phyloP scores from a whole-genome alignment of 2,113 vertebrate species.

The Pogona vitticeps region DNA sequence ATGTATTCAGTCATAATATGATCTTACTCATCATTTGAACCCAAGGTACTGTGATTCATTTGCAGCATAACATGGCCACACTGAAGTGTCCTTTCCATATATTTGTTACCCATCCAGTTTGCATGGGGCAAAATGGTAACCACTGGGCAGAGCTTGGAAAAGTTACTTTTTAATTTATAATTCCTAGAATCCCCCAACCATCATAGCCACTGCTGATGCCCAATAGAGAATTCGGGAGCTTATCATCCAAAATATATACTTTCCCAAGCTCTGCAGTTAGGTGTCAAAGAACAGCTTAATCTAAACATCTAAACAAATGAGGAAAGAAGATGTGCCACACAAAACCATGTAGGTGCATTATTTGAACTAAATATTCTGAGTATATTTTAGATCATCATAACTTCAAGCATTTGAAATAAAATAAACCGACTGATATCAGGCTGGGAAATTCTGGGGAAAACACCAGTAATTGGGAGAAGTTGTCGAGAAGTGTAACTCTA shows the following conservation, averaged over 20 bases:
- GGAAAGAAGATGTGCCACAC: not conserved
- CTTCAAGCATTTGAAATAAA: slow-evolving; percentile 35
- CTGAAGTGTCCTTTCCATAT: not conserved
- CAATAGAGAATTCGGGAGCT: not conserved
- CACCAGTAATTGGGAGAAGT: slow-evolving; percentile 22
- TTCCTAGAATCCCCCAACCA: too few species aligned
- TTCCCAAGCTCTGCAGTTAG: not conserved
- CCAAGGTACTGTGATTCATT: not conserved
- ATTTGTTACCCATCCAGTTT: not conserved
- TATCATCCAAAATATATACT: not conserved
- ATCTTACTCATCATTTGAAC: not conserved
- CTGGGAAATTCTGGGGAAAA: slow-evolving; percentile 16
- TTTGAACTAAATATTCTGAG: slow-evolving; percentile 19
- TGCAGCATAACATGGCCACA: not conserved
- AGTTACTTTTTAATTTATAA: not conserved
- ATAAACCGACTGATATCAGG: not conserved
- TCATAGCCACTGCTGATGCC: not conserved
- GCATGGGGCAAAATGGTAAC: too few species aligned
- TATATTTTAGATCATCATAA: slow-evolving; percentile 12
- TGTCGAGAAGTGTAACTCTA: slow-evolving; percentile 48
- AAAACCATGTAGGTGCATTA: slow-evolving; percentile 43
- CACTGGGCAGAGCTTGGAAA: too few species aligned
- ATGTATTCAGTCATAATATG: slow-evolving; percentile 51
- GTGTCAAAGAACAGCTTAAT: not conserved
- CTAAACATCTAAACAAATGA: not conserved